Conservation (phyloP, 2,888 invertebrate genomes). For the Synanthedon tipuliformis region DNA sequence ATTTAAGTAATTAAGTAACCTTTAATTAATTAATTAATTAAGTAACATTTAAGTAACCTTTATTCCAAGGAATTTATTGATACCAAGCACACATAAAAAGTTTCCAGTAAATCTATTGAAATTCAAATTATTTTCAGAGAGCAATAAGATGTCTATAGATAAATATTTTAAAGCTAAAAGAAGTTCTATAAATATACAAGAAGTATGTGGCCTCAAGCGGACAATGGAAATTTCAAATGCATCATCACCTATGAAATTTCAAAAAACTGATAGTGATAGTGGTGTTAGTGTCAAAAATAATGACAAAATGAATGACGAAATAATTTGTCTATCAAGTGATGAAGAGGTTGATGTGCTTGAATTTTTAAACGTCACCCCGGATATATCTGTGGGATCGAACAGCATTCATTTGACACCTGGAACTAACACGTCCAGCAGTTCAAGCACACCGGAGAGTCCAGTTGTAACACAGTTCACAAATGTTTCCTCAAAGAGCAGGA, state of each 20-base stretch:
- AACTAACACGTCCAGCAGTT: background rate
- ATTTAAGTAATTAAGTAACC: too few species aligned
- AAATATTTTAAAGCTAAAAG: too few species aligned
- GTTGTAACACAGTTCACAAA: background rate
- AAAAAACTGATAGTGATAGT: background rate
- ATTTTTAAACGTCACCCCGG: background rate
- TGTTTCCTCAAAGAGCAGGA: slow-evolving; percentile 9
- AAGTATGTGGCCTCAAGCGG: too few species aligned
- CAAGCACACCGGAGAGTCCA: slow-evolving; percentile 5
- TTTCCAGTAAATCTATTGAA: too few species aligned
- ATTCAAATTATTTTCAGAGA: too few species aligned
- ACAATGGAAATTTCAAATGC: background rate
- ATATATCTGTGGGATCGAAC: background rate
- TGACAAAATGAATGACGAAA: background rate
- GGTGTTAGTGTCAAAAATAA: background rate
- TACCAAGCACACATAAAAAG: too few species aligned
- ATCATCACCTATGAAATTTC: background rate
- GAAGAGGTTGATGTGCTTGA: background rate
- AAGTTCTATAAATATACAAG: too few species aligned
- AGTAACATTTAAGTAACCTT: too few species aligned
- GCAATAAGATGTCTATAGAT: too few species aligned
- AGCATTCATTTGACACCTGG: background rate
- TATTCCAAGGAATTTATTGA: too few species aligned
- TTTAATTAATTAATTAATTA: too few species aligned
- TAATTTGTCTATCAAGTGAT: background rate